Conservation (phyloP, 1,140 invertebrate genomes). For the Anoplolepis gracilipes region DNA sequence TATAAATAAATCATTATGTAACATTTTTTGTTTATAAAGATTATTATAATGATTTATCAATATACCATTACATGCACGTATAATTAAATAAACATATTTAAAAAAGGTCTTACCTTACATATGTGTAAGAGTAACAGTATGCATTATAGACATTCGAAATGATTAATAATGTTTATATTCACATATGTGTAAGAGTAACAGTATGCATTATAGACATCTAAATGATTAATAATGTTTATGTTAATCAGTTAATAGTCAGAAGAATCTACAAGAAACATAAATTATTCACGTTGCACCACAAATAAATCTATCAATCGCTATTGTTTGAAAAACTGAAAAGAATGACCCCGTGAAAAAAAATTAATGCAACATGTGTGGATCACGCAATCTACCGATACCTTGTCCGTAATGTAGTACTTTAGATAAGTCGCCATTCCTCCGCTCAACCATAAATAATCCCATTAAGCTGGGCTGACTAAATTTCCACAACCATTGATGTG, state of each 20-base stretch:
- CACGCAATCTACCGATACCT: conserved; percentile 13
- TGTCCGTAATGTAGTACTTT: conserved; percentile 67
- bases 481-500: conserved; percentile 92
- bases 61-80: neutral
- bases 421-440: conserved; percentile 86
- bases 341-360: neutral
- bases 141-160: neutral
- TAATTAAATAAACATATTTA: neutral
- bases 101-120: conserved; percentile 24
- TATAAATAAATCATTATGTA: too few species aligned
- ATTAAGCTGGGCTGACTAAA: conserved; percentile 88
- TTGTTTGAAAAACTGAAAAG: neutral
- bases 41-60: too few species aligned
- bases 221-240: conserved; percentile 9
- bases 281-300: neutral
- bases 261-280: neutral
- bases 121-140: neutral
- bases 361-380: neutral
- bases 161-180: conserved; percentile 22
- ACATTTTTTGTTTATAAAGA: too few species aligned
- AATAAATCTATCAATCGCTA: conserved; percentile 28
- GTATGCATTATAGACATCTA: neutral
- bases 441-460: conserved; percentile 84
- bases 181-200: neutral
- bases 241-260: neutral